These are phyloP conservation scores for Lethenteron camtschaticum DNA, from an alignment of 2,113 vertebrate genomes.

Conservation along the genomic window DNA sequence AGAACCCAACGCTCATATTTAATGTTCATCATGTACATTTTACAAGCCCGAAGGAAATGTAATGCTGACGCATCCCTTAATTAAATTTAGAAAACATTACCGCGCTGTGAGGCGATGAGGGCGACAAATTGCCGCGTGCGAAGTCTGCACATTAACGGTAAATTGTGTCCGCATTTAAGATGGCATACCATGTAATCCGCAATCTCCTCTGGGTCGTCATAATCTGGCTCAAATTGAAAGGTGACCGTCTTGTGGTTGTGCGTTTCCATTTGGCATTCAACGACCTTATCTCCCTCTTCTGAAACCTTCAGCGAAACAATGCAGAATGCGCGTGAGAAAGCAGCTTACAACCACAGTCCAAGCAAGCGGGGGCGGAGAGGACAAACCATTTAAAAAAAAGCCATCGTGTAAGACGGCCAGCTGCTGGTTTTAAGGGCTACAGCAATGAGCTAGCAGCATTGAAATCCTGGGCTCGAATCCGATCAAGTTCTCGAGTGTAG, in stretches of 20 bases:
- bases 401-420: background rate
- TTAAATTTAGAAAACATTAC: no score
- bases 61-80: no score
- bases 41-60: no score
- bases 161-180: no score
- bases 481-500: no score
- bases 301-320: slow-evolving; percentile 35
- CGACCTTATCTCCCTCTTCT: slow-evolving; percentile 94
- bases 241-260: slow-evolving; percentile 99
- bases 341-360: background rate
- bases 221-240: slow-evolving; percentile 94
- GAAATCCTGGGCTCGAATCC: no score
- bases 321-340: background rate
- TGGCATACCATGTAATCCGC: slow-evolving; percentile 74
- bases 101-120: no score
- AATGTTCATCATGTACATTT: no score
- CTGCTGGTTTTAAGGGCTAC: background rate
- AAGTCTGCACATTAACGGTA: no score
- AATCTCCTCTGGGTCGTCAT: slow-evolving; percentile 81
- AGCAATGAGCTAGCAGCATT: background rate
- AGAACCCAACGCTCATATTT: no score
- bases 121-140: no score
- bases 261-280: slow-evolving; percentile 90
- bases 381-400: background rate
- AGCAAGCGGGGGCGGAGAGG: background rate